Base-by-base conservation (phyloP, 1,140 invertebrate genomes). In the Cylas formicarius region DNA sequence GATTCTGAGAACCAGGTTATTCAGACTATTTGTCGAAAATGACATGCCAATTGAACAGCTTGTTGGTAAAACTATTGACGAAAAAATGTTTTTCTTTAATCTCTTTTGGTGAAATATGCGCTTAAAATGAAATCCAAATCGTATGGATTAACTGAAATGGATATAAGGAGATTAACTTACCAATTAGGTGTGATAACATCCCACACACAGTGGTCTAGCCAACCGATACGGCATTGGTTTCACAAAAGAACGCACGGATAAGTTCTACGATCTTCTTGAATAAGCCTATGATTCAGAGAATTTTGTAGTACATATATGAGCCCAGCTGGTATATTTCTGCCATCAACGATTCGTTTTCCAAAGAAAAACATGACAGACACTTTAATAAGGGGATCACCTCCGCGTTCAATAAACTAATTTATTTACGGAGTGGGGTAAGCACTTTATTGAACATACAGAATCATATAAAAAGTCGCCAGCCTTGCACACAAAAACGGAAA, bases 321-420 rank as follows among this genome's bases (percentile, higher is more conserved):
- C 32, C 62, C 66, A 52, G 62, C 54, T 3, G 63, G 61, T 35
- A 13, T 66, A 0, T 44, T 55, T 11, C 48, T 58, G 17, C 61
- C 62, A 58, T 45, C 51, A 55, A 35, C 33, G 45, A 23, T 35
- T 58, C 48, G 43, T 67, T 14, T 43, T 67, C 22, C 57, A 39
- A 4, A 17, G 21, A 14, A 55, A 45, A 57, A 45, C 26, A 49
- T n/a, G n/a, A n/a, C n/a, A n/a, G n/a, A 56, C 19, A 35, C 47
- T 24, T 40, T 65, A 41, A 58, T 60, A 56, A 58, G 53, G 52
- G 58, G 57, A 26, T 55, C 57, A 34, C 58, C 63, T 37, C 48
- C 48, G 41, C 60, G 62, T 41, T 43, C 60, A n/a, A 56, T 64
- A 23, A 56, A 48, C 26, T 40, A 49, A 50, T 57, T 22, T 47